phyloP scores from a whole-genome alignment of 2,797 vertebrate species.

The Siniperca undulata region DNA sequence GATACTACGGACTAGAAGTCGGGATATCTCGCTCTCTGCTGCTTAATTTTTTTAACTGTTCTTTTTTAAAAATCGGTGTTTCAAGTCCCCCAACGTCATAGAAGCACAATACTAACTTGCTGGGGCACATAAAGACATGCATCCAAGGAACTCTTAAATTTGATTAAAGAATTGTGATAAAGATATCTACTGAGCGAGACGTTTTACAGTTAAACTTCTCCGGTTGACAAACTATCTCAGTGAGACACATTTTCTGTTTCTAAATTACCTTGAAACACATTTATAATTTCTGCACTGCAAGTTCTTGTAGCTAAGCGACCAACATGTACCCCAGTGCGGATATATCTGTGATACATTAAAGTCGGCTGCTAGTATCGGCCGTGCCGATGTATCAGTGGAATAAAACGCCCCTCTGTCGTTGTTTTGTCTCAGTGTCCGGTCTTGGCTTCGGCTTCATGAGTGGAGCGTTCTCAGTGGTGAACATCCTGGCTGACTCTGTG shows the following conservation, averaged over 20 bases:
- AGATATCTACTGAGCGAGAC: neutral
- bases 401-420: neutral
- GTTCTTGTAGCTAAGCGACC: no score
- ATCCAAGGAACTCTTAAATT: neutral
- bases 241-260: neutral
- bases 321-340: no score
- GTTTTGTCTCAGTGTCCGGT: slow-evolving; percentile 84
- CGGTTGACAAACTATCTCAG: neutral
- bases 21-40: neutral
- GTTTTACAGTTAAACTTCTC: neutral
- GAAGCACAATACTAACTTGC: neutral
- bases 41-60: neutral
- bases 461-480: slow-evolving; percentile 91
- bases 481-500: slow-evolving; percentile 90
- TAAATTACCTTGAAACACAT: neutral
- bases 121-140: neutral
- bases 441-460: slow-evolving; percentile 93
- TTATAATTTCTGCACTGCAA: neutral
- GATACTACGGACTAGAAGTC: neutral
- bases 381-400: neutral
- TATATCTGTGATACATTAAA: neutral
- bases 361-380: no score
- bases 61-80: no score
- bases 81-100: neutral
- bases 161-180: no score